Evolutionary conservation across 2,888 invertebrate genomes (phyloP), one percentile per base, ranked within the genome.

Genomic region (Halictus quadricinctus): DNA sequence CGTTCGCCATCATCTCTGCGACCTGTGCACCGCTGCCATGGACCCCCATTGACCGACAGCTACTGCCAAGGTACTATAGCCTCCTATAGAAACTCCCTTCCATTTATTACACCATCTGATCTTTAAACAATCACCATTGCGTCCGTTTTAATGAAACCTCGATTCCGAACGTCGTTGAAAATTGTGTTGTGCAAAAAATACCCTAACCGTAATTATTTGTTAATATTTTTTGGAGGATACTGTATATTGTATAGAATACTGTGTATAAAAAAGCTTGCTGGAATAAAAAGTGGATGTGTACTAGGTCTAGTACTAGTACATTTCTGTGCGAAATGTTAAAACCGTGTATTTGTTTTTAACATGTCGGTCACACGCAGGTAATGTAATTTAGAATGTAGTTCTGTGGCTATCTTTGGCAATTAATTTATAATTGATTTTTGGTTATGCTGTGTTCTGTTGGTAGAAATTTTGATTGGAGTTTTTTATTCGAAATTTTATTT

Each of bases 31-130:
- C 54, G 25, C 43, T 60, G 46, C 64, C 64, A 76, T 76, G 76
- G 76, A 60, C 43, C 46, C 29, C 64, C 64, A 29, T 76, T 76
- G 29, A 64, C 25, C 46, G 46, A 64, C 64, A 64, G 64, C 76
- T 46, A 7, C 15, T 29, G 46, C 60, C 25, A 29, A 76, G 76
- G 76, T 76, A 76, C n/a, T 36, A 29, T 29, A 36, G 15, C 1
- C 18, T 66, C 10, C 66, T 2, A 18, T 8, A 18, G 25, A 13
- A 12, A 60, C 6, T 0, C 4, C 25, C 25, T n/a, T 12, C 60
- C 60, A 15, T n/a, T 25, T 5, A 2, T 60, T 60, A 25, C 25
- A 6, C 25, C 25, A 13, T n/a, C 36, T 36, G n/a, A 25, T 25
- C 13, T 12, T 13, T 25, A 25, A 1, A 60, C 10, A 60, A 12